A percentile compares a stretch with the other conserved stretches of the same genome.
Evolutionary conservation across 2,797 vertebrate species (phyloP).

Genomic region (Propithecus perrieri): DNA sequence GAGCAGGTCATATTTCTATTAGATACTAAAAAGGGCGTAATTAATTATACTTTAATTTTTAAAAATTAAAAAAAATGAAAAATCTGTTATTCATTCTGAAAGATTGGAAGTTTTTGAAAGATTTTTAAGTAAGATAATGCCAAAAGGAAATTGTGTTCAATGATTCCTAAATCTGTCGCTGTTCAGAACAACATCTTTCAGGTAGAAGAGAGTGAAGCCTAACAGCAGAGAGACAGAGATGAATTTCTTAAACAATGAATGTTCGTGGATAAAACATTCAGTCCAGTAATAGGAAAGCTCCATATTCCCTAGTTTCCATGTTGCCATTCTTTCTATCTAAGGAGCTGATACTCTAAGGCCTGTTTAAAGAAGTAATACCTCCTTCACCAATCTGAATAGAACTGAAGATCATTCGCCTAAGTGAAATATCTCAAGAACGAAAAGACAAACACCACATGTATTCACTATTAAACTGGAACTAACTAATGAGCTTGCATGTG

Average conservation of each 20-base stretch:
- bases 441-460: neutral
- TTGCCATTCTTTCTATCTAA: neutral
- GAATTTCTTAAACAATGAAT: neutral
- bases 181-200: neutral
- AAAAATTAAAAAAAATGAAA: neutral
- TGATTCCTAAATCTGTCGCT: too few relatives aligned
- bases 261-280: neutral
- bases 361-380: neutral
- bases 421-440: neutral
- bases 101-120: neutral
- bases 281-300: accelerated
- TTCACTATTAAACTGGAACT: neutral
- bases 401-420: neutral
- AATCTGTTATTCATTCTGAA: too few relatives aligned
- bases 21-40: neutral
- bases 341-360: neutral
- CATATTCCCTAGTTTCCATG: neutral
- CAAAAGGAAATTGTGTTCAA: neutral
- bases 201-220: neutral
- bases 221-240: neutral
- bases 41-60: neutral
- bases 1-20: neutral
- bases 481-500: neutral
- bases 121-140: neutral
- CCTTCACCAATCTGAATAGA: neutral